These are phyloP conservation scores for Atrina japonica DNA, from an alignment of 2,888 invertebrate genomes.

Conservation along the genomic window DNA sequence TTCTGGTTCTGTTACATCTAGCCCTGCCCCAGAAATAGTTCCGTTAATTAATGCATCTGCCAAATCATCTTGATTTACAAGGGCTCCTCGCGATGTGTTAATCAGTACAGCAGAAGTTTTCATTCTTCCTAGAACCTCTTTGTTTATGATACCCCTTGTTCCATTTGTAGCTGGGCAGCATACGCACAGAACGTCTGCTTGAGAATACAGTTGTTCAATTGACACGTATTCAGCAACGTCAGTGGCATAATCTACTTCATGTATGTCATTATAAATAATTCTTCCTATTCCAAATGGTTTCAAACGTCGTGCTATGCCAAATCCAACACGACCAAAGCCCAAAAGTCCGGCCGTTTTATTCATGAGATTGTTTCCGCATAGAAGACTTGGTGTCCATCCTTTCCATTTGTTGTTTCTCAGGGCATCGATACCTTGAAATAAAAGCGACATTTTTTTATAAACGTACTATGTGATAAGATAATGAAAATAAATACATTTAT, in stretches of 20 bases:
- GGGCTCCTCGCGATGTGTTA: conserved; percentile 87
- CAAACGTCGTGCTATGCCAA: conserved; percentile 89
- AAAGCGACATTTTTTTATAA: background rate
- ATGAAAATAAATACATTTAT: no score
- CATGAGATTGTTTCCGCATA: conserved; percentile 92
- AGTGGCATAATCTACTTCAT: conserved; percentile 83
- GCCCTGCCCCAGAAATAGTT: conserved; percentile 89
- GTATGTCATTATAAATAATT: conserved; percentile 89
- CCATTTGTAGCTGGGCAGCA: conserved; percentile 89
- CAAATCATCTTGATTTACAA: conserved; percentile 88
- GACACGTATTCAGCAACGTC: conserved; percentile 86
- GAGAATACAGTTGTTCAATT: conserved; percentile 87
- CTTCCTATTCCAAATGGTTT: conserved; percentile 87
- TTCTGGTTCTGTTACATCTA: conserved; percentile 95
- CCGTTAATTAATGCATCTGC: conserved; percentile 87
- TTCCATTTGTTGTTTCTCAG: conserved; percentile 88
- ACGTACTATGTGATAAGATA: background rate
- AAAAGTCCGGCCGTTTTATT: conserved; percentile 86
- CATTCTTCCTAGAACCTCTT: conserved; percentile 90
- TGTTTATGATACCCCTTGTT: conserved; percentile 90
- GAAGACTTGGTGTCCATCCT: conserved; percentile 93
- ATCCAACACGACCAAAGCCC: conserved; percentile 81
- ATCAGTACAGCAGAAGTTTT: conserved; percentile 91
- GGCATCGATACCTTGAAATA: conserved; percentile 69
- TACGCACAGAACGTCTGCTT: conserved; percentile 93